Conservation (phyloP, 2,797 vertebrate species). For the Leptoclinus maculatus region DNA sequence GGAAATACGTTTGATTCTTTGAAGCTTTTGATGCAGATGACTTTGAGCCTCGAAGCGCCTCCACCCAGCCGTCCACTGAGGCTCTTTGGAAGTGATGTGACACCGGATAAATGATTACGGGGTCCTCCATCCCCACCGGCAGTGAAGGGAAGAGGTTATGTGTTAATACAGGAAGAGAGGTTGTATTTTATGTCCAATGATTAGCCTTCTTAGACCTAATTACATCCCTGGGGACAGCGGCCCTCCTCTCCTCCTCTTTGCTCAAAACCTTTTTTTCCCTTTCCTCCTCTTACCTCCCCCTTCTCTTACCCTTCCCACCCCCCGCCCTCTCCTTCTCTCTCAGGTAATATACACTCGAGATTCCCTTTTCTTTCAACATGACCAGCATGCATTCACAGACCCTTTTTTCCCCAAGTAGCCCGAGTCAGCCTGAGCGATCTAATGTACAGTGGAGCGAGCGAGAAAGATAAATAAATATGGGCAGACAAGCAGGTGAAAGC, state of each 20-base stretch:
- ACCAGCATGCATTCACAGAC: conserved; percentile 24
- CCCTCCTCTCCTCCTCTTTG: conserved; percentile 53
- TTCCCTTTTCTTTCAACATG: conserved; percentile 39
- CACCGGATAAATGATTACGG: conserved; percentile 85
- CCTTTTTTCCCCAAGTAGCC: conserved; percentile 30
- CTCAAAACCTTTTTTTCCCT: conserved; percentile 36
- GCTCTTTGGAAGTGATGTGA: conserved; percentile 67
- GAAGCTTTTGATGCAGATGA: conserved; percentile 59
- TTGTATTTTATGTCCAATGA: conserved; percentile 86
- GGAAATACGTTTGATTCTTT: conserved; percentile 51
- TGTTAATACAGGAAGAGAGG: conserved; percentile 82
- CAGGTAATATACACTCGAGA: conserved; percentile 55
- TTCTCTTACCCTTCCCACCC: conserved; percentile 33
- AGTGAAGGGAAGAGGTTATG: conserved; percentile 75
- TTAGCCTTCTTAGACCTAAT: conserved; percentile 89
- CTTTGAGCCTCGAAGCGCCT: conserved; percentile 53
- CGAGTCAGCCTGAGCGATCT: conserved; percentile 26
- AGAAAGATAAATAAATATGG: conserved; percentile 12
- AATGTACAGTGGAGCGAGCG: not conserved
- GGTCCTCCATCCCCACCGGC: conserved; percentile 57
- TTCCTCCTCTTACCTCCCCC: conserved; percentile 17
- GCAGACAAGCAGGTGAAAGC: conserved; percentile 31
- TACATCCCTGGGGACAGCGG: conserved; percentile 82
- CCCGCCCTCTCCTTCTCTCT: conserved; percentile 2
- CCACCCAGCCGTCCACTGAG: conserved; percentile 32